phyloP scores from a whole-genome alignment of 2,113 vertebrate species.

The Agelaius phoeniceus region DNA sequence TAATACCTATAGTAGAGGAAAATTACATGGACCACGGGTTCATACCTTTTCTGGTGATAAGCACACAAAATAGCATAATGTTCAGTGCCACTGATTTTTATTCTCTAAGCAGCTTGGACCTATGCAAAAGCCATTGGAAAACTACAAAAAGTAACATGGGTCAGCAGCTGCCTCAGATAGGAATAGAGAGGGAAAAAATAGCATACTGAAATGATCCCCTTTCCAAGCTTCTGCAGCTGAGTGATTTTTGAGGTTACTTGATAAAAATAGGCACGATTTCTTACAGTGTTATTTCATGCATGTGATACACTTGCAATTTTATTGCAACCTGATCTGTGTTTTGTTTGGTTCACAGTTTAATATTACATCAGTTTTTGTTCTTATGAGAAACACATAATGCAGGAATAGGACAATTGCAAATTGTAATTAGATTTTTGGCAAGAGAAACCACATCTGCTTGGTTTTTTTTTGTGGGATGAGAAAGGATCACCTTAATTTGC shows the following conservation, averaged over 20 bases:
- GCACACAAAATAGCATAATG: not conserved
- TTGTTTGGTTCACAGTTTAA: not conserved
- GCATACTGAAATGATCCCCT: not conserved
- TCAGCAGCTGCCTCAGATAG: slow-evolving; percentile 8
- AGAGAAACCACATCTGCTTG: not conserved
- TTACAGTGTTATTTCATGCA: not conserved
- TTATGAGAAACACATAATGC: not conserved
- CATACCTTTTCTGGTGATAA: not conserved
- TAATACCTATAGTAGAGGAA: not conserved
- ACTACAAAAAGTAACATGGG: not conserved
- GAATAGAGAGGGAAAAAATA: not conserved
- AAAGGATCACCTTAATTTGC: not conserved
- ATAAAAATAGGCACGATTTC: not conserved
- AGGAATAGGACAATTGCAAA: not conserved
- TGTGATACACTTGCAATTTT: not conserved
- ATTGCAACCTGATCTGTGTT: not conserved
- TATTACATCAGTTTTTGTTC: not conserved
- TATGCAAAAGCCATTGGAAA: slow-evolving; percentile 18
- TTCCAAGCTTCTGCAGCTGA: not conserved
- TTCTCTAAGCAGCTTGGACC: not conserved
- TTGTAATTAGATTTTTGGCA: not conserved
- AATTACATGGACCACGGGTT: not conserved
- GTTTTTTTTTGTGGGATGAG: not conserved
- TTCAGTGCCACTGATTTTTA: not conserved
- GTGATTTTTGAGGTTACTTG: slow-evolving; percentile 15